A percentile compares a stretch with the other conserved stretches of the same genome.
Conservation (phyloP, 2,797 vertebrate species). For the Sebastolobus altivelis region DNA sequence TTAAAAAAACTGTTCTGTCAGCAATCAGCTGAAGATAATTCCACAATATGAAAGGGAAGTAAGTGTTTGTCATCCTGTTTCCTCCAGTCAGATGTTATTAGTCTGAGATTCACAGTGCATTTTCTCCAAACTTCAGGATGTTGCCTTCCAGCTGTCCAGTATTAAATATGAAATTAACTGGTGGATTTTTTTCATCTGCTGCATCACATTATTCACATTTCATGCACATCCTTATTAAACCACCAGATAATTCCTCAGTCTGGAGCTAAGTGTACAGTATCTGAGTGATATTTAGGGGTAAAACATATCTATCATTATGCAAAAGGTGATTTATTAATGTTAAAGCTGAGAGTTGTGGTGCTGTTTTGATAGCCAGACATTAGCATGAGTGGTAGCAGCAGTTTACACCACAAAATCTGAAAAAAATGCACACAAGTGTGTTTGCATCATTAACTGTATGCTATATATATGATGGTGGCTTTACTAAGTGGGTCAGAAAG, state of each 20-base stretch:
- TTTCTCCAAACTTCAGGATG: not conserved
- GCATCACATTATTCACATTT: not conserved
- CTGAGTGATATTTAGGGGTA: not conserved
- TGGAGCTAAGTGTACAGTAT: not conserved
- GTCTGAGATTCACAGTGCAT: constrained; percentile 6
- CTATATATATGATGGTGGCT: not conserved
- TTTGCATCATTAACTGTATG: not conserved
- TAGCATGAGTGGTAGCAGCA: not conserved
- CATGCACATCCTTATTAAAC: no score
- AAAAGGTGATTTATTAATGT: not conserved
- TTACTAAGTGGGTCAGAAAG: not conserved
- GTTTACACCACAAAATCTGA: not conserved
- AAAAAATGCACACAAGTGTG: not conserved
- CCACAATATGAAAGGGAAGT: constrained; percentile 4
- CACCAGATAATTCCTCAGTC: not conserved
- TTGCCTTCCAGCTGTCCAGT: not conserved
- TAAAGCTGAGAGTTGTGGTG: not conserved
- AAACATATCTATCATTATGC: not conserved
- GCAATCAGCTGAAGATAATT: constrained; percentile 1
- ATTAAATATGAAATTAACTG: not conserved
- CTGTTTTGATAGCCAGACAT: not conserved
- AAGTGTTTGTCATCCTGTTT: constrained; percentile 19
- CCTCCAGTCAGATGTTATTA: constrained; percentile 11
- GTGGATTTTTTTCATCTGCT: not conserved
- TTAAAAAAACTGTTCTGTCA: not conserved